Evolutionary conservation across 2,113 vertebrate species (phyloP).

Genomic region (Pollachius pollachius): DNA sequence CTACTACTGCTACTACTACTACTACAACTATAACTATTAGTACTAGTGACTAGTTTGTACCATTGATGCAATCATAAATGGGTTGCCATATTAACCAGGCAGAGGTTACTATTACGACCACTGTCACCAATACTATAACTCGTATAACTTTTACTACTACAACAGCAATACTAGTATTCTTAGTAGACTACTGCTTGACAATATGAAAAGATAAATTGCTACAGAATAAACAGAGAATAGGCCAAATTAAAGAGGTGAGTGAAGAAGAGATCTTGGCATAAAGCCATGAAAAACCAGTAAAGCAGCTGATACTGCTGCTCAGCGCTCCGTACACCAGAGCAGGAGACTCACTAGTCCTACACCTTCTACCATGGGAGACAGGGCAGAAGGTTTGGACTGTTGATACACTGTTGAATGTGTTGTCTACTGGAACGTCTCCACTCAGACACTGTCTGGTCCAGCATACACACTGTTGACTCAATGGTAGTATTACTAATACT

Average conservation of each 20-base stretch:
- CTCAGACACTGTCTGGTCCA: neutral
- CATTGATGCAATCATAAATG: too few species aligned
- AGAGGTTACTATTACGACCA: neutral
- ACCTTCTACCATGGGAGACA: too few species aligned
- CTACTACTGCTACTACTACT: neutral
- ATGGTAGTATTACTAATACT: too few species aligned
- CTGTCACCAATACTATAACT: neutral
- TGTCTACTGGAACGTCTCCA: neutral
- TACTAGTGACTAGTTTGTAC: neutral
- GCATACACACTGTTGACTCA: too few species aligned
- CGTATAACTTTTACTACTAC: neutral
- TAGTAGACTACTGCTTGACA: neutral
- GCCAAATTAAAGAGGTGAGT: too few species aligned
- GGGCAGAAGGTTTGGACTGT: too few species aligned
- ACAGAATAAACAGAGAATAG: too few species aligned
- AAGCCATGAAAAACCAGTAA: too few species aligned
- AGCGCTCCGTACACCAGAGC: too few species aligned
- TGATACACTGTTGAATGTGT: neutral
- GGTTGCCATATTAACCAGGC: neutral
- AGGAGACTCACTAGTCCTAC: too few species aligned
- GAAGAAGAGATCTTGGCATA: too few species aligned
- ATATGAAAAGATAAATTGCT: too few species aligned
- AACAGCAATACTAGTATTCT: neutral
- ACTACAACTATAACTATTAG: neutral
- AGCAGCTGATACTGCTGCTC: neutral